phyloP scores from a whole-genome alignment of 2,797 vertebrate species.

The Oryzias dopingdopingensis region DNA sequence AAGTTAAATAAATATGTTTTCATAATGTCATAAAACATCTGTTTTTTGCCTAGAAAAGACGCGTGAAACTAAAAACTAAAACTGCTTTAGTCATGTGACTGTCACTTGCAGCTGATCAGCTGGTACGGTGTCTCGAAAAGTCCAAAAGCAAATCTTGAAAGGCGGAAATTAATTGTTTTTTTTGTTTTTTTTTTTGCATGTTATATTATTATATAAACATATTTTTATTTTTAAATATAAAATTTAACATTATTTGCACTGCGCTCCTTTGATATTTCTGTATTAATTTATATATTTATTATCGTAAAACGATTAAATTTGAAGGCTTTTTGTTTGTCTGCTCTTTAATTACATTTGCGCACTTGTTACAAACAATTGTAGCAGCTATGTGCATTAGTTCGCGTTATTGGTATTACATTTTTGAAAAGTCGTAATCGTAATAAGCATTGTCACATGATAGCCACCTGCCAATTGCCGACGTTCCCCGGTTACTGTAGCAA shows the following conservation, averaged over 20 bases:
- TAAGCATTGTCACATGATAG: neutral
- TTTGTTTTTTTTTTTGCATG: neutral
- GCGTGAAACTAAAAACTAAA: neutral
- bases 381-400: too few species aligned
- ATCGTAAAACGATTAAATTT: too few species aligned
- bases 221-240: too few species aligned
- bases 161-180: neutral
- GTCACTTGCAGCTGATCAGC: conserved; percentile 28
- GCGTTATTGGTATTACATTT: neutral
- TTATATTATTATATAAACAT: neutral
- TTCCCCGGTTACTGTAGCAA: neutral
- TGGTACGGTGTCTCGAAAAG: conserved; percentile 58
- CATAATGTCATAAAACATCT: neutral
- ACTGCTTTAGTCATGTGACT: conserved; percentile 73
- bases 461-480: neutral
- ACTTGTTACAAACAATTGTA: too few species aligned
- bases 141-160: conserved; percentile 15
- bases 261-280: too few species aligned
- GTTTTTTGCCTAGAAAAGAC: neutral
- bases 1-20: neutral
- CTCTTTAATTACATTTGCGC: too few species aligned
- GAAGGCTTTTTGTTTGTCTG: too few species aligned
- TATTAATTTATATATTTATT: too few species aligned
- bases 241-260: too few species aligned
- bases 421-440: neutral